Conservation (phyloP, 2,888 invertebrate species). For the Lathronympha strigana region DNA sequence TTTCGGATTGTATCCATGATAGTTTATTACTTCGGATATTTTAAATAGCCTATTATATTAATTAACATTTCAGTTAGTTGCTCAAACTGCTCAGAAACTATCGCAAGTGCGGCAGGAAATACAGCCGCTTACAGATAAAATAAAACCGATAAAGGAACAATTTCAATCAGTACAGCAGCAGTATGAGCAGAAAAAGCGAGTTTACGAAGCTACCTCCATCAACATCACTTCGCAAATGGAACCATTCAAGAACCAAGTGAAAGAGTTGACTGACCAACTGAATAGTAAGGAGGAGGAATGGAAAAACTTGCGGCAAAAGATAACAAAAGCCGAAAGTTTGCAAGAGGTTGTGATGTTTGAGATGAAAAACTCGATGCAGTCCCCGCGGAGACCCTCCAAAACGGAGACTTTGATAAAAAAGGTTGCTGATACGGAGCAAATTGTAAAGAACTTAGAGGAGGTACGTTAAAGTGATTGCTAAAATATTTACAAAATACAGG, state of each 20-base stretch:
- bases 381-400: constrained; percentile 77
- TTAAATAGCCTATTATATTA: constrained; percentile 9
- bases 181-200: constrained; percentile 87
- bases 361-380: constrained; percentile 80
- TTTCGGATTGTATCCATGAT: too few relatives aligned
- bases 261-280: constrained; percentile 80
- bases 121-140: constrained; percentile 75
- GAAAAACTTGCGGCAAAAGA: constrained; percentile 82
- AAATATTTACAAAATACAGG: background rate
- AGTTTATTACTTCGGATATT: background rate
- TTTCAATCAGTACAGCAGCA: constrained; percentile 86
- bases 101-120: constrained; percentile 78
- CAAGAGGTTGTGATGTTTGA: constrained; percentile 81
- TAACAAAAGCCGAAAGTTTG: constrained; percentile 81
- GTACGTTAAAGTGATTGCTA: constrained; percentile 47
- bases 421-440: constrained; percentile 85
- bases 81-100: constrained; percentile 85
- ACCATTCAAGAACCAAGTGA: constrained; percentile 81
- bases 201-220: constrained; percentile 87
- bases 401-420: constrained; percentile 86
- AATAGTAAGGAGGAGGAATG: constrained; percentile 80
- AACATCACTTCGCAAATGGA: constrained; percentile 83
- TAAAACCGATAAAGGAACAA: constrained; percentile 87
- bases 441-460: constrained; percentile 78
- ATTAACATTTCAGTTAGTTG: constrained; percentile 78